phyloP scores from a whole-genome alignment of 2,797 vertebrate genomes.

The Phoeniculus purpureus region DNA sequence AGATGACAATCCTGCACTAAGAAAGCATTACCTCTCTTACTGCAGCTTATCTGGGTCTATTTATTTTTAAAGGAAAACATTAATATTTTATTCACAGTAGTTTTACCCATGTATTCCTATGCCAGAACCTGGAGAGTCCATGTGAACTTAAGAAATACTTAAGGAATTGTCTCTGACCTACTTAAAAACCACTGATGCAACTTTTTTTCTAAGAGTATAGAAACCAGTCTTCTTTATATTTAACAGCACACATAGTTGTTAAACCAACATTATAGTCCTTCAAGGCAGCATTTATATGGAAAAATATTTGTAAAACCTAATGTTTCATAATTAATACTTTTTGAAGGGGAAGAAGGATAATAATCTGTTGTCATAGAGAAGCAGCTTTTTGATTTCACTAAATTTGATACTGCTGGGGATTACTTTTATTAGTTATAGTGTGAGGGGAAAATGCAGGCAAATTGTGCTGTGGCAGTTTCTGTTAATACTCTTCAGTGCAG shows the following conservation, averaged over 20 bases:
- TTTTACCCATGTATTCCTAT: conserved; percentile 38
- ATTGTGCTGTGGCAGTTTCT: background rate
- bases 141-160: conserved; percentile 59
- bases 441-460: background rate
- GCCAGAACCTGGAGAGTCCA: conserved; percentile 30
- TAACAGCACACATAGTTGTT: conserved; percentile 5
- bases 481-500: background rate
- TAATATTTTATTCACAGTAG: conserved; percentile 65
- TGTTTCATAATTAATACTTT: conserved; percentile 28
- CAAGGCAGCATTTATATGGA: conserved; percentile 13
- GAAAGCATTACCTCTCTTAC: conserved; percentile 8
- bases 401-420: conserved; percentile 14
- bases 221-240: background rate
- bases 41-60: conserved; percentile 42
- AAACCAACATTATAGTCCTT: background rate
- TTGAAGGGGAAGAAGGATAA: conserved; percentile 32
- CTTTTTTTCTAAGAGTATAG: background rate
- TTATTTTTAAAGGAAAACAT: conserved; percentile 74
- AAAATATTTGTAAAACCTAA: conserved; percentile 41
- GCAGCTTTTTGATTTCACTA: conserved; percentile 27
- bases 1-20: conserved; percentile 11
- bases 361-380: conserved; percentile 31
- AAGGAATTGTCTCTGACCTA: conserved; percentile 63
- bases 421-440: conserved; percentile 20
- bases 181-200: conserved; percentile 52